Percentiles rank a stretch among this genome's conserved stretches.
Evolutionary conservation across 1,140 invertebrate genomes (phyloP).

Genomic region (Diachasma alloeum): DNA sequence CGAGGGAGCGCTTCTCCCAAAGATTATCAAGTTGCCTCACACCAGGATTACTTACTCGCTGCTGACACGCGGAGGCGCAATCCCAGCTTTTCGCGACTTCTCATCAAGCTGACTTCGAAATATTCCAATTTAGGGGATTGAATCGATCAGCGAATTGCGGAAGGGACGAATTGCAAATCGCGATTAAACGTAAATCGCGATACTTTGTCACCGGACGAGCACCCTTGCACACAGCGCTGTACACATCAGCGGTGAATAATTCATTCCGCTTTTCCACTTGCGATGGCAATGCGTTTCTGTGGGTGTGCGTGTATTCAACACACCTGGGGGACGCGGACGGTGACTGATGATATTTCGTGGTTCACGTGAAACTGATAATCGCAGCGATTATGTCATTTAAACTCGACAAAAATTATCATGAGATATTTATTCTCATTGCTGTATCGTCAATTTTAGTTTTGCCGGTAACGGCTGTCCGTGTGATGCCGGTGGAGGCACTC

Average conservation of each 20-base stretch:
- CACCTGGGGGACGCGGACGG: slow-evolving; percentile 29
- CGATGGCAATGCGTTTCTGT: neutral
- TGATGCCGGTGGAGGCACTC: neutral
- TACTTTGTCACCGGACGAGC: slow-evolving; percentile 42
- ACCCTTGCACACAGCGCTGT: slow-evolving; percentile 22
- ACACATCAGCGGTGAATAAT: slow-evolving; percentile 39
- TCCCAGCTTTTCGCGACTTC: no score
- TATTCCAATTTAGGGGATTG: neutral
- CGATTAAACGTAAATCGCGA: slow-evolving; percentile 41
- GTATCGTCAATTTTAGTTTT: slow-evolving; percentile 5
- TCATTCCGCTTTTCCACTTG: slow-evolving; percentile 37
- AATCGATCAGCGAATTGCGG: neutral
- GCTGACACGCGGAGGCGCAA: neutral
- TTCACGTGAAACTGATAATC: slow-evolving; percentile 15
- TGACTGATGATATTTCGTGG: slow-evolving; percentile 34
- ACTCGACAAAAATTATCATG: slow-evolving; percentile 26
- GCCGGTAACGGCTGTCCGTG: neutral
- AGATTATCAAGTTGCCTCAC: neutral
- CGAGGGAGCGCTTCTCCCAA: neutral
- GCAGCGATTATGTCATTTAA: slow-evolving; percentile 30
- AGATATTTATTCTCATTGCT: slow-evolving; percentile 28
- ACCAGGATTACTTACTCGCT: neutral
- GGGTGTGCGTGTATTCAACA: slow-evolving; percentile 24
- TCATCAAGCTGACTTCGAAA: neutral
- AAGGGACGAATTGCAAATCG: slow-evolving; percentile 36